Percentiles rank a stretch among this genome's conserved stretches.
Conservation (phyloP, 2,113 vertebrate species). For the Brienomyrus longianalis region DNA sequence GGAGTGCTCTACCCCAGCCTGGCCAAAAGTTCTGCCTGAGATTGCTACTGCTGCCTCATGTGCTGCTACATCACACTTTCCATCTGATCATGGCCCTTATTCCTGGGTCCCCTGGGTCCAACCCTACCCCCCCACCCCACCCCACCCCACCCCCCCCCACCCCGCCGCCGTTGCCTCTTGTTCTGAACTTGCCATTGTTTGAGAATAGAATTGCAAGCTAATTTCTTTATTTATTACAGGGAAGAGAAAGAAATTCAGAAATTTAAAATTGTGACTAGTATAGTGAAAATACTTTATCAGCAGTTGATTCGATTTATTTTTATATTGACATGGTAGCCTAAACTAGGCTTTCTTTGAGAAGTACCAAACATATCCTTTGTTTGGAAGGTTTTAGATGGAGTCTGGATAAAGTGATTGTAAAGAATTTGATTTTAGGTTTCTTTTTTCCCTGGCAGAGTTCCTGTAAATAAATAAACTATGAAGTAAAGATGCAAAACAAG, state of each 20-base stretch:
- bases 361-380: not conserved
- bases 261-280: not conserved
- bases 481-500: not conserved
- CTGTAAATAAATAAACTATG: constrained; percentile 5
- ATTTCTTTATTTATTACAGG: constrained; percentile 14
- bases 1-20: constrained; percentile 78
- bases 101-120: not conserved
- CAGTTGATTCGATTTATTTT: constrained; percentile 4
- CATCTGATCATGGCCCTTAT: not conserved
- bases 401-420: not conserved
- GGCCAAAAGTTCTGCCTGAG: constrained; percentile 80
- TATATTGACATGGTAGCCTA: not conserved
- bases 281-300: constrained; percentile 8
- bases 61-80: not conserved
- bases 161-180: not conserved
- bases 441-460: not conserved
- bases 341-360: not conserved
- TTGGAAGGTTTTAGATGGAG: constrained; percentile 8
- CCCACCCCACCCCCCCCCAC: not conserved
- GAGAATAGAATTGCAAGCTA: not conserved
- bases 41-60: not conserved
- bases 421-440: not conserved
- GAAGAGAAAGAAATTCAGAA: not conserved
- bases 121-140: not conserved
- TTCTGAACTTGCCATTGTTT: constrained; percentile 1